Conservation (phyloP, 1,140 invertebrate species). For the Papilio polyxenes region DNA sequence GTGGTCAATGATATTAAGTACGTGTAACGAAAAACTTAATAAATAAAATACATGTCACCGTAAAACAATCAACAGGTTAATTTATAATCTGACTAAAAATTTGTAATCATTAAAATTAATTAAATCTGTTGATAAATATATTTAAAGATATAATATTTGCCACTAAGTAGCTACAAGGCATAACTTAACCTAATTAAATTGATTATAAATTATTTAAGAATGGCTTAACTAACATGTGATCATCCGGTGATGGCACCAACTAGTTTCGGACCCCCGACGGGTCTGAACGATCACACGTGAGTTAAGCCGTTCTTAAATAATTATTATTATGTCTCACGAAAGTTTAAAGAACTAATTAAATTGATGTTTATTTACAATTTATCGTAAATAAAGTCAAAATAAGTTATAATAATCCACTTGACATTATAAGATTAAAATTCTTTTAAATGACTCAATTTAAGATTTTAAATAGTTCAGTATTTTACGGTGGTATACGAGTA, state of each 20-base stretch:
- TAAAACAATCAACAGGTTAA: neutral
- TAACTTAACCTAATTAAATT: neutral
- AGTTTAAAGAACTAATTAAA: neutral
- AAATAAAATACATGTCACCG: neutral
- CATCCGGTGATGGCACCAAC: too few relatives aligned
- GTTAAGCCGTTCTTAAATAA: too few relatives aligned
- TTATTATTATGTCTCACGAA: too few relatives aligned
- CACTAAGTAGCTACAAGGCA: neutral
- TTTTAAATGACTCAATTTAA: neutral
- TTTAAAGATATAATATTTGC: neutral
- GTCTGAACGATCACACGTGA: too few relatives aligned
- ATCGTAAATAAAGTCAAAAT: neutral
- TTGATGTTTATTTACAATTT: neutral
- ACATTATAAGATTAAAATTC: too few relatives aligned
- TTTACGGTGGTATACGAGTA: neutral
- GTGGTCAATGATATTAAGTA: slow-evolving; percentile 23
- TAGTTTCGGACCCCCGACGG: too few relatives aligned
- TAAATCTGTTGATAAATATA: neutral
- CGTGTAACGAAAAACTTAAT: neutral
- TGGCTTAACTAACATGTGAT: too few relatives aligned
- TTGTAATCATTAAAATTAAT: neutral
- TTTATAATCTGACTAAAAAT: neutral
- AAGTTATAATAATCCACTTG: neutral
- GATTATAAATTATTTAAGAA: neutral
- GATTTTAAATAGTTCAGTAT: neutral